These are phyloP conservation scores for Plagodis pulveraria DNA, from an alignment of 2,888 invertebrate genomes.

Conservation along the genomic window DNA sequence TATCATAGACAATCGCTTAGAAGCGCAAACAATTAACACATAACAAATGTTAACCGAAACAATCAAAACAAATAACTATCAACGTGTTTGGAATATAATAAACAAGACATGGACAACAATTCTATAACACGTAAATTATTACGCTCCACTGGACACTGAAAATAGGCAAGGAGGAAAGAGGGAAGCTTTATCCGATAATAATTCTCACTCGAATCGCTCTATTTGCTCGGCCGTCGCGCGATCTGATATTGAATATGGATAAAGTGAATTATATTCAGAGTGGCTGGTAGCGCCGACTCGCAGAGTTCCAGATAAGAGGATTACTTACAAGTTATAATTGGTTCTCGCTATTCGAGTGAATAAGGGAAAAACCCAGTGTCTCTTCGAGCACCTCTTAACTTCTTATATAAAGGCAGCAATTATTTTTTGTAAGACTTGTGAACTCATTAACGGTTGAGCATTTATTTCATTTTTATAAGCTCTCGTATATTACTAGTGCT, in stretches of 20 bases:
- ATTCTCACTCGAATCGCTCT: slow-evolving; percentile 82
- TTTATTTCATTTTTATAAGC: slow-evolving; percentile 15
- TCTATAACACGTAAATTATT: slow-evolving; percentile 69
- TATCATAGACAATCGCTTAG: too few relatives aligned
- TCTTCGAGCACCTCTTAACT: slow-evolving; percentile 60
- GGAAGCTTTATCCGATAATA: slow-evolving; percentile 81
- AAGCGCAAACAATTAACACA: too few relatives aligned
- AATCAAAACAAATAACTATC: background rate
- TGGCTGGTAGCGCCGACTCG: slow-evolving; percentile 73
- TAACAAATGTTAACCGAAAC: too few relatives aligned
- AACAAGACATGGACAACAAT: too few relatives aligned
- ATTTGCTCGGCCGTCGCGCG: slow-evolving; percentile 78
- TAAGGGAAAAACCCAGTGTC: slow-evolving; percentile 68
- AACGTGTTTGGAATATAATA: too few relatives aligned
- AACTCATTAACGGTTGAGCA: slow-evolving; percentile 52
- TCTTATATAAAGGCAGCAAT: slow-evolving; percentile 59
- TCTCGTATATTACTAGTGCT: too few relatives aligned
- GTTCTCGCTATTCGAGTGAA: slow-evolving; percentile 74
- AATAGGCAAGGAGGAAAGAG: slow-evolving; percentile 75
- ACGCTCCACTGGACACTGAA: slow-evolving; percentile 69
- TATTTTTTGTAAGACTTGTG: slow-evolving; percentile 41
- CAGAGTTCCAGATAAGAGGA: slow-evolving; percentile 75
- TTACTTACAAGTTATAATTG: slow-evolving; percentile 83
- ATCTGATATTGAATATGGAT: slow-evolving; percentile 84
- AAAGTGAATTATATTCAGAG: slow-evolving; percentile 81